Evolutionary conservation across 2,888 invertebrate genomes (phyloP), one percentile per base, ranked within the genome.

Genomic region (Diploptera punctata): DNA sequence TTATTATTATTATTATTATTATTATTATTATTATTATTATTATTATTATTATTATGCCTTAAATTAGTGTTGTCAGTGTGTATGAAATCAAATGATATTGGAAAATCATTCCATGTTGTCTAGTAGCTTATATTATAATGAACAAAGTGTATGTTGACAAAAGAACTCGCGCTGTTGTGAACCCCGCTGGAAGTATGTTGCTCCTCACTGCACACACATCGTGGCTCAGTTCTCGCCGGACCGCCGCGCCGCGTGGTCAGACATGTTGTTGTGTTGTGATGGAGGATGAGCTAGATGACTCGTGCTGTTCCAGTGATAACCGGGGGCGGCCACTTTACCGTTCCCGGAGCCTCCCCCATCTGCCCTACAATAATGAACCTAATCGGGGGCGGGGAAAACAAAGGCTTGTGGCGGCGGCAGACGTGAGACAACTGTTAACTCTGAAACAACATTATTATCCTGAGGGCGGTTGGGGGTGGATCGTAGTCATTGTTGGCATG

Each of bases 401-500:
- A 57, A 72, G 60, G 81, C 85, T 80, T 85, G 85, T 86, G 74
- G 81, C 86, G 57, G 86, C 86, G 18, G 84, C 86, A 33, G 87
- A 87, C 79, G 79, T 87, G 62, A 81, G 87, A 69, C 87, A 88
- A 78, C 83, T 91, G 77, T 85, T 91, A 71, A 91, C 91, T 9
- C 85, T 91, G 76, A 89, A 75, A 65, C 76, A 79, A 71, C 77
- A 76, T 67, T 77, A 74, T 73, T 78, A 76, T 72, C 77, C 73
- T 52, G 79, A 79, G 74, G 79, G 78, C 38, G 73, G 76, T n/a
- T 74, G 77, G 94, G 95, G 94, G 5, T 95, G 93, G 93, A 88
- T 93, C 68, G 90, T 94, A 68, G 87, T 93, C 1, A 85, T 87
- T 19, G 91, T 90, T 29, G 92, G 91, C 19, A 87, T 93, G 24